Conservation (phyloP, 2,113 vertebrate species). For the Halichoeres trimaculatus region DNA sequence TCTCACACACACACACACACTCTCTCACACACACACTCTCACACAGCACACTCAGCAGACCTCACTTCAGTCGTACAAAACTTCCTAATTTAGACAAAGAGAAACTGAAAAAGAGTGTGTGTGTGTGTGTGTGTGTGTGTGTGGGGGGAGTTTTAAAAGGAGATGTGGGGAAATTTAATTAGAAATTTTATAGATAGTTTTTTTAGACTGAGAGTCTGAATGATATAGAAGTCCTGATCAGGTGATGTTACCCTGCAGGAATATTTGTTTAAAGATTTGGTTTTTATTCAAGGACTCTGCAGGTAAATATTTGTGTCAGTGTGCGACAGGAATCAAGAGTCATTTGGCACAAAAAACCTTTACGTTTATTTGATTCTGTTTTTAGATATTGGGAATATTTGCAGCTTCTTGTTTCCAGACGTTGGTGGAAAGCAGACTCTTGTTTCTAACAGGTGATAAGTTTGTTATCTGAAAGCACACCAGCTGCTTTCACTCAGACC, state of each 20-base stretch:
- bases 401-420: neutral
- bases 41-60: neutral
- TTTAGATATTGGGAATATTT: neutral
- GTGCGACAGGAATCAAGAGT: neutral
- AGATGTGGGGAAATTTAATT: neutral
- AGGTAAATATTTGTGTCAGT: neutral
- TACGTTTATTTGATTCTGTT: no score
- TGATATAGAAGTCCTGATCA: neutral
- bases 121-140: rapidly evolving
- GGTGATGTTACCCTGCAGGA: neutral
- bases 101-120: neutral
- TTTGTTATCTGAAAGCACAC: neutral
- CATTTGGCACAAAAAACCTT: neutral
- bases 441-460: neutral
- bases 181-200: neutral
- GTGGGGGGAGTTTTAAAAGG: neutral
- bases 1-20: no score
- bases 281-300: neutral
- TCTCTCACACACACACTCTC: no score
- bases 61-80: neutral
- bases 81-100: conserved; percentile 2
- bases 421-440: neutral
- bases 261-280: no score
- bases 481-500: neutral
- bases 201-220: no score